Conservation (phyloP, 2,113 vertebrate genomes). For the Hepsetus odoe region DNA sequence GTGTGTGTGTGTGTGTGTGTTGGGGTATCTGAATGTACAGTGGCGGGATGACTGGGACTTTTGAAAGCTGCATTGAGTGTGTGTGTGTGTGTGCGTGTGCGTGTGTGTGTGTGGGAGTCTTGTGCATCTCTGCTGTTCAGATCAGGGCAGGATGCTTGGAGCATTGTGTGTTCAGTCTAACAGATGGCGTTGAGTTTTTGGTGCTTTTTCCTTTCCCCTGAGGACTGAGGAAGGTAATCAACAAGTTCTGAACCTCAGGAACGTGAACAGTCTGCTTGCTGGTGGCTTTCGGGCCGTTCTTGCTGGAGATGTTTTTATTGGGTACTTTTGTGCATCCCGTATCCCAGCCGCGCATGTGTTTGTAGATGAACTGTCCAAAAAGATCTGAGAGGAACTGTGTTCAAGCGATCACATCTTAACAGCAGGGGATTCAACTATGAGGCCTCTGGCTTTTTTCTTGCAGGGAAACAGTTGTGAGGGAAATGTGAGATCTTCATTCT, state of each 20-base stretch:
- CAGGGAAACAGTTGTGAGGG: neutral
- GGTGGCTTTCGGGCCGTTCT: neutral
- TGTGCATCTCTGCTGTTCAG: neutral
- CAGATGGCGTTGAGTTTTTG: neutral
- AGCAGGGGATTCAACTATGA: neutral
- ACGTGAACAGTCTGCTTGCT: neutral
- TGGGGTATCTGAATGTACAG: neutral
- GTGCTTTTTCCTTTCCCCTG: neutral
- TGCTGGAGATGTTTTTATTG: neutral
- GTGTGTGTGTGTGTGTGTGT: too few species aligned
- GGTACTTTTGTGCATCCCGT: neutral
- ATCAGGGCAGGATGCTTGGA: neutral
- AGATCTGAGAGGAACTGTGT: neutral
- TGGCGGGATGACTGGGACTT: constrained; percentile 9
- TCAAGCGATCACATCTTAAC: neutral
- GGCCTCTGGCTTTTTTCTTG: neutral
- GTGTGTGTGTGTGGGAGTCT: neutral
- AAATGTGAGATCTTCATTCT: too few species aligned
- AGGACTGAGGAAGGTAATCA: neutral
- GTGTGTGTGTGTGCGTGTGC: constrained; percentile 19
- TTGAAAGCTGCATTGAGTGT: constrained; percentile 31
- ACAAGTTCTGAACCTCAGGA: neutral
- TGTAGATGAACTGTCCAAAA: neutral
- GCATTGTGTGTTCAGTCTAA: neutral
- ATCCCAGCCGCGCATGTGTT: neutral